phyloP scores from a whole-genome alignment of 2,113 vertebrate species.

The Pionites leucogaster region DNA sequence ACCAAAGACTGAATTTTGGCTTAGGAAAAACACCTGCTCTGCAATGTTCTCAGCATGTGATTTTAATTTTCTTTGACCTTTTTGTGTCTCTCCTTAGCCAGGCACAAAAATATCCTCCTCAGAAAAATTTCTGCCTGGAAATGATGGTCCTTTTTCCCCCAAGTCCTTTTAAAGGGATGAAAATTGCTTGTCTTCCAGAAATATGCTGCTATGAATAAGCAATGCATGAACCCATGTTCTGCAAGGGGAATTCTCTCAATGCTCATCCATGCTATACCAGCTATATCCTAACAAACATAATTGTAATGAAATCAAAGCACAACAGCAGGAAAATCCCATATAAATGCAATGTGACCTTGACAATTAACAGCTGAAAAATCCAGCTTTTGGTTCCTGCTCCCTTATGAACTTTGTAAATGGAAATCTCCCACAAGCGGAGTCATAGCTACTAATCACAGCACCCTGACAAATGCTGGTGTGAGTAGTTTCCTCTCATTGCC shows the following conservation, averaged over 20 bases:
- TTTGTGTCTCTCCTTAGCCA: neutral
- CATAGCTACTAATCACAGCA: neutral
- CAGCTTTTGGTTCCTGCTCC: neutral
- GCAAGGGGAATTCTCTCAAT: neutral
- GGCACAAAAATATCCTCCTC: constrained; percentile 50
- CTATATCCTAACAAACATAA: neutral
- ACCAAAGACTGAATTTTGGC: neutral
- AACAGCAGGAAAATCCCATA: neutral
- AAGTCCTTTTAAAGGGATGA: constrained; percentile 14
- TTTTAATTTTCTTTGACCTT: constrained; percentile 64
- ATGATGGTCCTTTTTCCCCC: constrained; percentile 25
- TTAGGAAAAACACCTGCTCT: constrained; percentile 64
- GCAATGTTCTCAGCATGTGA: constrained; percentile 65
- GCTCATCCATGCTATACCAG: neutral
- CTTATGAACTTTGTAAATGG: neutral
- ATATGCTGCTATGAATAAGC: neutral
- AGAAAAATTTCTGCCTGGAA: constrained; percentile 53
- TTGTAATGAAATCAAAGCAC: neutral
- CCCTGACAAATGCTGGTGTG: neutral
- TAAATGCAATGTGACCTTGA: neutral
- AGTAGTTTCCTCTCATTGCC: neutral
- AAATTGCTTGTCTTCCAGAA: constrained; percentile 11
- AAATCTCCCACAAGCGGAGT: neutral
- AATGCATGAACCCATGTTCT: neutral
- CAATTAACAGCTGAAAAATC: neutral